phyloP scores from a whole-genome alignment of 2,888 invertebrate genomes.

The Lepidochitona cinerea region DNA sequence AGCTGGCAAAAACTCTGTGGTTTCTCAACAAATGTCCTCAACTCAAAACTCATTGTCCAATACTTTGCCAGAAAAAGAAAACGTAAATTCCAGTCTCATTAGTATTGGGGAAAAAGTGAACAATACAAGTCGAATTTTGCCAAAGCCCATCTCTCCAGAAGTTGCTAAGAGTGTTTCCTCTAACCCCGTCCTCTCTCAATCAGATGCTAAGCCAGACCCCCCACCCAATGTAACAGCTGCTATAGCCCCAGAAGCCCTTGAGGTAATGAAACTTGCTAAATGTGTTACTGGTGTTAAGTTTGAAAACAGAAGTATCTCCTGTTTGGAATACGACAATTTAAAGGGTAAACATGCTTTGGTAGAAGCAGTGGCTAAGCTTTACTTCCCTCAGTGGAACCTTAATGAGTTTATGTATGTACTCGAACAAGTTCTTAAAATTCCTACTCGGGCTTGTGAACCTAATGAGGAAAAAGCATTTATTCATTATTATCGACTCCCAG shows the following conservation, averaged over 20 bases:
- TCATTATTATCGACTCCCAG: conserved; percentile 64
- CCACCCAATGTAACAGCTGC: no score
- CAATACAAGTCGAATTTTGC: no score
- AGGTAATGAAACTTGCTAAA: conserved; percentile 20
- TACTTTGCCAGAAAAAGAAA: no score
- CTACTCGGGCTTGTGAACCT: conserved; percentile 53
- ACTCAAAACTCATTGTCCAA: no score
- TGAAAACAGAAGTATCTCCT: conserved; percentile 64
- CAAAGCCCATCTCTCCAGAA: no score
- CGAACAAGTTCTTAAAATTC: conserved; percentile 56
- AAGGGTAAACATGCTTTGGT: conserved; percentile 59
- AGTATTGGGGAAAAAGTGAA: no score
- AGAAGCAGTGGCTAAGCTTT: conserved; percentile 64
- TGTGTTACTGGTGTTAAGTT: conserved; percentile 54
- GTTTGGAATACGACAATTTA: conserved; percentile 46
- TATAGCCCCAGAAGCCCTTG: not conserved
- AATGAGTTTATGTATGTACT: conserved; percentile 62
- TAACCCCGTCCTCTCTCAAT: no score
- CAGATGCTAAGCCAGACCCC: no score
- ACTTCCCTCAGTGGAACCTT: conserved; percentile 60
- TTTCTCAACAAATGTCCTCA: no score
- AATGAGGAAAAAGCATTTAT: conserved; percentile 65
- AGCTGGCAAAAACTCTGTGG: no score
- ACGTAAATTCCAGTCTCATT: no score
- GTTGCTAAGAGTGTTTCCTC: no score